Percentiles rank a stretch among this genome's conserved stretches.
Conservation (phyloP, 2,113 vertebrate species). For the Trogon surrucura region DNA sequence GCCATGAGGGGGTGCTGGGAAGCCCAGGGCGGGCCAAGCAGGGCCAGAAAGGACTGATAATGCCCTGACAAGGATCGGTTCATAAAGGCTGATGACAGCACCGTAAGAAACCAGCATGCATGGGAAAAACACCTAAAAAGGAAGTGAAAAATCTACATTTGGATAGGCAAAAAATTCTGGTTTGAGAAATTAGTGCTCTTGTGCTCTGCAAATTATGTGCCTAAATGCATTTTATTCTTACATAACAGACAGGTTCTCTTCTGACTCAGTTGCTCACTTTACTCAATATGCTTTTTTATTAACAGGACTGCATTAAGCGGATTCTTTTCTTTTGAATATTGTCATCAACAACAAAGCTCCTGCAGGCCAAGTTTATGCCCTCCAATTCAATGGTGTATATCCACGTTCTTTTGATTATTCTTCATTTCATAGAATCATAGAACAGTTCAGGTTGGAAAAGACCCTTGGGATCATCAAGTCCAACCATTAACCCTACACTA, state of each 20-base stretch:
- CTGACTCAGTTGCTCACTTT: background rate
- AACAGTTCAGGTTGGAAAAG: no score
- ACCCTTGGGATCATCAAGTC: no score
- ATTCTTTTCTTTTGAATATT: background rate
- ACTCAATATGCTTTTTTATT: background rate
- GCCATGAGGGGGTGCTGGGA: no score
- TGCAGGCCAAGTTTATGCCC: background rate
- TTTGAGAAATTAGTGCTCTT: background rate
- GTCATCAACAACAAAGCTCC: background rate
- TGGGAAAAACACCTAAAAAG: background rate
- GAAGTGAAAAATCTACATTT: background rate
- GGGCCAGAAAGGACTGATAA: background rate
- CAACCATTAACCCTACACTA: no score
- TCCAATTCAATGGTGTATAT: background rate
- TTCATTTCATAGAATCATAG: no score
- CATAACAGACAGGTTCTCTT: background rate
- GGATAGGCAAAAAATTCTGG: background rate
- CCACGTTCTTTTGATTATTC: background rate
- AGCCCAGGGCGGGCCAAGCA: background rate
- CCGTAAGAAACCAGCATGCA: background rate
- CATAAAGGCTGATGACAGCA: background rate
- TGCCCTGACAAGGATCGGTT: background rate
- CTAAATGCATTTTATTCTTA: background rate
- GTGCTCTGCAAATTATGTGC: background rate
- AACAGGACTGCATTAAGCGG: background rate